Evolutionary conservation across 2,888 invertebrate species (phyloP).

Genomic region (Gandaritis pyraliata): DNA sequence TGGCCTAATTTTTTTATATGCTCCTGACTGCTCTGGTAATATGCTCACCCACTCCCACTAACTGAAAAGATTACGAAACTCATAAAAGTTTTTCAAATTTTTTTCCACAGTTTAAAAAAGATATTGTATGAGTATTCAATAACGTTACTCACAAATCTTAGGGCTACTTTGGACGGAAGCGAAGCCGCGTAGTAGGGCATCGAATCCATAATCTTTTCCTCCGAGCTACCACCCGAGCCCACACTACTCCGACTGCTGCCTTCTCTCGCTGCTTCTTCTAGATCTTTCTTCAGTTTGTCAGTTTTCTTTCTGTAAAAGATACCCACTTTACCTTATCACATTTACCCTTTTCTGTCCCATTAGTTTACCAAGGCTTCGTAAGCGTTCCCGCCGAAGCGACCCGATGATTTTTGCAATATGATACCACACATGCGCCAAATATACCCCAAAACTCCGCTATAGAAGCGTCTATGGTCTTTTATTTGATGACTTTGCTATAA

Average conservation of each 20-base stretch:
- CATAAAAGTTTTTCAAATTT: too few relatives aligned
- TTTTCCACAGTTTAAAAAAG: too few relatives aligned
- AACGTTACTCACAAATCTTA: conserved; percentile 89
- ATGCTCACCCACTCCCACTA: too few relatives aligned
- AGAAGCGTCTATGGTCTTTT: conserved; percentile 9
- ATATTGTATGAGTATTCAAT: background rate
- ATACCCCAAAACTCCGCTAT: conserved; percentile 11
- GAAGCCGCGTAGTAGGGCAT: conserved; percentile 76
- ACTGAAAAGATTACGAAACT: too few relatives aligned
- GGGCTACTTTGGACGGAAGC: conserved; percentile 88
- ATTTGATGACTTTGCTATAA: background rate
- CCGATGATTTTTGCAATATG: conserved; percentile 16
- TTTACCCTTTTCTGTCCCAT: conserved; percentile 7
- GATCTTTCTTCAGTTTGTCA: conserved; percentile 93
- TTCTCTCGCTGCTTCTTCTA: conserved; percentile 95
- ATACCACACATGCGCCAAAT: conserved; percentile 26
- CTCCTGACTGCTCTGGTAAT: too few relatives aligned
- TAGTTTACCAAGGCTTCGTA: conserved; percentile 17
- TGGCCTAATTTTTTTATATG: too few relatives aligned
- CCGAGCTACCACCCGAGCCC: conserved; percentile 68
- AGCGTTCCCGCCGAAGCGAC: conserved; percentile 26
- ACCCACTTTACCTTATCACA: conserved; percentile 17
- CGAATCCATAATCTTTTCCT: conserved; percentile 72
- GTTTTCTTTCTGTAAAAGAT: conserved; percentile 90
- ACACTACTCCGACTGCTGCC: conserved; percentile 81